Conservation (phyloP, 1,140 invertebrate genomes). For the Monochamus saltuarius region DNA sequence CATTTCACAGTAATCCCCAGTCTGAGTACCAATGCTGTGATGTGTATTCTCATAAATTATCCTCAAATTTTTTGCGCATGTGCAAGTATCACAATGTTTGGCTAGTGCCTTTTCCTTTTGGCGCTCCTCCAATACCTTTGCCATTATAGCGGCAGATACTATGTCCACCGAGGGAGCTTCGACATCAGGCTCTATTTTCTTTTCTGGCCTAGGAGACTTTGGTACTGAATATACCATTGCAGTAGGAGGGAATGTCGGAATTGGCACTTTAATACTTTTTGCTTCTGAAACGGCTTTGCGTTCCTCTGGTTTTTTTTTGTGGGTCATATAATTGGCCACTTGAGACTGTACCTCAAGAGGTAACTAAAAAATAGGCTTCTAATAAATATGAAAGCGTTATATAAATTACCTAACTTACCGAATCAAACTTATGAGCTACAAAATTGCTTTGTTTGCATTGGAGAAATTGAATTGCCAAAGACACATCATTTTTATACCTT, state of each 20-base stretch:
- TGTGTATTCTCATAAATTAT: conserved; percentile 60
- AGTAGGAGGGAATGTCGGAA: conserved; percentile 82
- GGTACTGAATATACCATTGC: conserved; percentile 83
- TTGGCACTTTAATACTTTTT: conserved; percentile 76
- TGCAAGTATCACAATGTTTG: conserved; percentile 80
- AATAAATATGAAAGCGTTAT: not conserved
- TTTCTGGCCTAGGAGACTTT: conserved; percentile 51
- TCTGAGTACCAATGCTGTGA: conserved; percentile 64
- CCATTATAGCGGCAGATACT: conserved; percentile 90
- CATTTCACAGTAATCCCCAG: conserved; percentile 57
- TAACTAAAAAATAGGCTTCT: conserved; percentile 62
- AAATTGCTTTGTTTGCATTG: conserved; percentile 96
- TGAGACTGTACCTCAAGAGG: conserved; percentile 87
- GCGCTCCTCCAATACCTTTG: conserved; percentile 88
- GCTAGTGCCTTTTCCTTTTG: conserved; percentile 66
- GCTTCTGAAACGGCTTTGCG: conserved; percentile 56
- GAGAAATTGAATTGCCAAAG: conserved; percentile 88
- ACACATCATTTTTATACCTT: conserved; percentile 91
- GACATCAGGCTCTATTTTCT: conserved; percentile 45
- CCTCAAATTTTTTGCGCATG: conserved; percentile 62
- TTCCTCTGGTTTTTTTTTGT: conserved; percentile 64
- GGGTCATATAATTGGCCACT: conserved; percentile 74
- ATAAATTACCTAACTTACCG: conserved; percentile 65
- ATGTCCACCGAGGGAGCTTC: conserved; percentile 62
- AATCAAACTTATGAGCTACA: conserved; percentile 87